These are phyloP conservation scores for Troides oblongomaculatus DNA, from an alignment of 2,888 invertebrate genomes.

Conservation along the genomic window DNA sequence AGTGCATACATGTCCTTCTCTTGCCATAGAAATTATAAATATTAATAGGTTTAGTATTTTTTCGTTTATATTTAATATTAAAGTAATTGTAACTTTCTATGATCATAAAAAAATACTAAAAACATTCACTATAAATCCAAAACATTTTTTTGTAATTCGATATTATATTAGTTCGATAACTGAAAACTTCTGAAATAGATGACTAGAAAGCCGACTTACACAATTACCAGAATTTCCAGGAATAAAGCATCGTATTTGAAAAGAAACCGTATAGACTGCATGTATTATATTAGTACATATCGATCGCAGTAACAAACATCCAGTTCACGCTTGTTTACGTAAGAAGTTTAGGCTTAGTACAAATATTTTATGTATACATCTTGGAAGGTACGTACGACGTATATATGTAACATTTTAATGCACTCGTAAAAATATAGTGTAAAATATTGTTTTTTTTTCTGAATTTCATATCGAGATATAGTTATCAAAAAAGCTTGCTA, in stretches of 20 bases:
- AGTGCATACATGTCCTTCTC: too few relatives aligned
- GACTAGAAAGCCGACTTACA: not conserved
- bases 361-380: constrained; percentile 23
- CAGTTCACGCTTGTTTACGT: constrained; percentile 20
- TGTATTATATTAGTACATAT: constrained; percentile 20
- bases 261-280: not conserved
- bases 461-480: not conserved
- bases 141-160: not conserved
- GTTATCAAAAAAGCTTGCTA: not conserved
- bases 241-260: not conserved
- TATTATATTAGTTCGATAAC: not conserved
- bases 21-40: too few relatives aligned
- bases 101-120: too few relatives aligned
- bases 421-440: constrained; percentile 5
- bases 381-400: constrained; percentile 13
- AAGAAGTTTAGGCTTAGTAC: constrained; percentile 18
- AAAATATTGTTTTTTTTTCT: not conserved
- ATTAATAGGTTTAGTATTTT: too few relatives aligned
- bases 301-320: constrained; percentile 22
- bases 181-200: not conserved
- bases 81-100: too few relatives aligned
- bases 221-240: not conserved
- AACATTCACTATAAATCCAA: too few relatives aligned
- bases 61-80: too few relatives aligned
- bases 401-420: constrained; percentile 10